Conservation (phyloP, 1,140 invertebrate genomes). For the Macrobrachium nipponense region DNA sequence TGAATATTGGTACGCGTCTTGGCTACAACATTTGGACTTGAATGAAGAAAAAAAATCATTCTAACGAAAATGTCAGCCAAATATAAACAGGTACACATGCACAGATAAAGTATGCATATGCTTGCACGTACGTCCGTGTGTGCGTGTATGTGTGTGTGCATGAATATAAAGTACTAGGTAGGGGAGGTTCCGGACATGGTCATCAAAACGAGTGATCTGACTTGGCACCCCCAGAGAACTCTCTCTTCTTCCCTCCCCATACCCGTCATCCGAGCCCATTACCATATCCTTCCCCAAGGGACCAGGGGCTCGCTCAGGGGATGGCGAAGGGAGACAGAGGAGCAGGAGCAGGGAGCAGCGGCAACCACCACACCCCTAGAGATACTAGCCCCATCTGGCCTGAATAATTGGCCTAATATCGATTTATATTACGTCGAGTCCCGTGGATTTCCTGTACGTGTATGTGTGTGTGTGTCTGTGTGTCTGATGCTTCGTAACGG, state of each 20-base stretch:
- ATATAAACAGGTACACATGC: too few species aligned
- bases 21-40: too few species aligned
- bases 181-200: neutral
- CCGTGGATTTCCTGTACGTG: neutral
- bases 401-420: slow-evolving; percentile 48
- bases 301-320: slow-evolving; percentile 16
- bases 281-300: slow-evolving; percentile 50
- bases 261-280: slow-evolving; percentile 25
- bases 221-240: neutral
- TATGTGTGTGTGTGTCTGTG: slow-evolving; percentile 32
- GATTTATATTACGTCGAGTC: slow-evolving; percentile 36
- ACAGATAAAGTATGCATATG: too few species aligned
- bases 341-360: neutral
- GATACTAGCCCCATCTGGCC: slow-evolving; percentile 40
- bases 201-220: too few species aligned
- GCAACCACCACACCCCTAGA: slow-evolving; percentile 32
- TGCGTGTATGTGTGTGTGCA: too few species aligned
- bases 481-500: neutral
- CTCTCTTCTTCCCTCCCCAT: neutral
- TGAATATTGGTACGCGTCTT: too few species aligned
- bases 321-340: neutral
- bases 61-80: too few species aligned
- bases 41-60: too few species aligned
- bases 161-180: too few species aligned
- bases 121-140: too few species aligned